Base-by-base conservation (phyloP, 2,888 invertebrate genomes). In the Amphipoea oculea region DNA sequence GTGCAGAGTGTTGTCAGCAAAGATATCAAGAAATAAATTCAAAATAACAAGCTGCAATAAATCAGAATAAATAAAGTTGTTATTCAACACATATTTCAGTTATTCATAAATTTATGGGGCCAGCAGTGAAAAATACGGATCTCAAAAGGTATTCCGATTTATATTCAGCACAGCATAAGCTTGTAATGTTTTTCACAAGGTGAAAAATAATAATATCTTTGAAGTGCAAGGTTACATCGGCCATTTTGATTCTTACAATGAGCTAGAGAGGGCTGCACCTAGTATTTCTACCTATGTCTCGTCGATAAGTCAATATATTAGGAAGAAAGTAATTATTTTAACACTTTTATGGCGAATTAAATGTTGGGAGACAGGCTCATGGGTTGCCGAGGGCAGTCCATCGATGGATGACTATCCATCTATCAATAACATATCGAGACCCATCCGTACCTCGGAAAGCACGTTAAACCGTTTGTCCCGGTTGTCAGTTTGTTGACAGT, bases 81-180 rank as follows among this genome's bases (percentile, higher is more conserved):
- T 70, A 68, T 74, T 78, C 67, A 76, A 66, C 72, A 72, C 29
- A 57, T 74, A 81, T 51, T 73, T 79, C 63, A 76, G 23, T 71
- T 72, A 69, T 73, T 54, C 17, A 54, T 48, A 51, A 51, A 57
- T 57, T 65, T 76, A 81, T 76, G 60, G 66, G 57, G 45, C 5
- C 72, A 62, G 23, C 45, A 12, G 57, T 29, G 68, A 63, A 74
- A 77, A 75, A 83, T 62, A 73, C 65, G 73, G 73, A 73, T 73
- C 51, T 63, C 42, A 14, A 42, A 57, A 48, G 51, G 29, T 40
- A 68, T 66, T 60, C 66, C 63, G 40, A 48, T 78, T 76, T 68
- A 67, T 68, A 73, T 76, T 72, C 74, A 54, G 20, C 23, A 54
- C 54, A 54, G 67, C 54, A 29, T 29, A 29, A 29, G 29, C 29